Evolutionary conservation across 1,140 invertebrate genomes (phyloP), one percentile per base, ranked within the genome.

Genomic region (Leptonema lineaticorne): DNA sequence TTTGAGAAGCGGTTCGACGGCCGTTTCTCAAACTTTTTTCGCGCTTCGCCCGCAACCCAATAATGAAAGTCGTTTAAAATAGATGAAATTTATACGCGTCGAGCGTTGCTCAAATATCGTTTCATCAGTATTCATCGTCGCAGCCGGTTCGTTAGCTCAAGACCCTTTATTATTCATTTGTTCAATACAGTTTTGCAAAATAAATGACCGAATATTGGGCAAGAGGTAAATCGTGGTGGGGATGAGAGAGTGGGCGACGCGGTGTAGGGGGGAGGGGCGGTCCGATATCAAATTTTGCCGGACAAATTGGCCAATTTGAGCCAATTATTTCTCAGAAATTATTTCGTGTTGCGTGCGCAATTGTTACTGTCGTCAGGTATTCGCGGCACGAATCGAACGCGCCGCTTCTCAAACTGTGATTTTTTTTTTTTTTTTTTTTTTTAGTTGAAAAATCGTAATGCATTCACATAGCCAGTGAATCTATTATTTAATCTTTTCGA

Each of bases 151-250:
- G 58, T 62, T 62, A 62, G 58, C 58, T 62, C 29, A 37, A 62
- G 58, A 62, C 58, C 58, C 58, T 33, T 62, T 62, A 62, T 62
- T 62, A 62, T 62, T 62, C 58, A 62, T 62, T 62, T 41, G 58
- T 62, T 62, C 58, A 30, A 62, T 24, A 24, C n/a, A 30, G 7
- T 62, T 27, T 45, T 45, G 58, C 58, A 26, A 62, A 62, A 62
- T 62, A 41, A 62, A 62, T 45, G 58, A 62, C 29, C 28, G 58
- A 62, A 6, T 33, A 62, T 41, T 33, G 58, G 29, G 53, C 46
- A 18, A 18, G n/a, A n/a, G n/a, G n/a, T n/a, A n/a, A 41, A 9
- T 33, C 5, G 30, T 33, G 30, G 11, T 11, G 30, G 30, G 30
- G 5, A 11, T 5, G 11, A 41, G 37, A 14, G 16, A 16, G 37